Percentiles rank a stretch among this genome's conserved stretches.
Evolutionary conservation across 2,113 vertebrate genomes (phyloP).

Genomic region (Astur gentilis): DNA sequence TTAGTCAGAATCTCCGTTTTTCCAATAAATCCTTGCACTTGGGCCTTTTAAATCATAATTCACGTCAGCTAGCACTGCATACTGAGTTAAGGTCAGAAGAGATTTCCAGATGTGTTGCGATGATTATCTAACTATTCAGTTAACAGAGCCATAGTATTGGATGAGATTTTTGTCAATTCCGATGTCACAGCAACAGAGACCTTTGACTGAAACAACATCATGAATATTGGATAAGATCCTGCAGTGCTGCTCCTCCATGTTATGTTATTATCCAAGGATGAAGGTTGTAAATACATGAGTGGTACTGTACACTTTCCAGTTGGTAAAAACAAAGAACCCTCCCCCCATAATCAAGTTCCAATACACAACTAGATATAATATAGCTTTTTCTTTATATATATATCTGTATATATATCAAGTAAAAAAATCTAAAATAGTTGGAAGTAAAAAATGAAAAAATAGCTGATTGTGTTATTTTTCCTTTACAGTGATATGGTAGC

Average conservation of each 20-base stretch:
- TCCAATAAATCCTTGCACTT: slow-evolving; percentile 21
- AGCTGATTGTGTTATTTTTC: slow-evolving; percentile 57
- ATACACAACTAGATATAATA: slow-evolving; percentile 72
- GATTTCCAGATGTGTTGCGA: slow-evolving; percentile 22
- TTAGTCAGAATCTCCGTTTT: slow-evolving; percentile 31
- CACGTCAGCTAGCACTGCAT: slow-evolving; percentile 11
- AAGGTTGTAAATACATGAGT: slow-evolving; percentile 35
- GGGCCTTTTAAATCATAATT: slow-evolving; percentile 40
- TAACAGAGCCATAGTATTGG: slow-evolving; percentile 9
- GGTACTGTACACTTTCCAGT: slow-evolving; percentile 30
- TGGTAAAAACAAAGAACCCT: background rate
- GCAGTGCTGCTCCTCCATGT: background rate
- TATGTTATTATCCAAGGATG: slow-evolving; percentile 29
- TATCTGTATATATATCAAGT: slow-evolving; percentile 70
- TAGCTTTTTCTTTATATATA: slow-evolving; percentile 61
- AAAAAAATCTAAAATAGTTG: slow-evolving; percentile 74
- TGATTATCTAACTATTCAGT: slow-evolving; percentile 48
- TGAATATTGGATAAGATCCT: slow-evolving; percentile 44
- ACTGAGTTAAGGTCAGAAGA: slow-evolving; percentile 23
- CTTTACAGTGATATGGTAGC: slow-evolving; percentile 77
- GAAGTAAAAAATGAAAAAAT: slow-evolving; percentile 78
- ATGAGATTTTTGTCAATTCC: slow-evolving; percentile 48
- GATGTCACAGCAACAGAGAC: slow-evolving; percentile 37
- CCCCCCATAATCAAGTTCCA: slow-evolving; percentile 47
- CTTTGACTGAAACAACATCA: slow-evolving; percentile 37